phyloP scores from a whole-genome alignment of 2,113 vertebrate genomes.

The Calyptomena viridis region DNA sequence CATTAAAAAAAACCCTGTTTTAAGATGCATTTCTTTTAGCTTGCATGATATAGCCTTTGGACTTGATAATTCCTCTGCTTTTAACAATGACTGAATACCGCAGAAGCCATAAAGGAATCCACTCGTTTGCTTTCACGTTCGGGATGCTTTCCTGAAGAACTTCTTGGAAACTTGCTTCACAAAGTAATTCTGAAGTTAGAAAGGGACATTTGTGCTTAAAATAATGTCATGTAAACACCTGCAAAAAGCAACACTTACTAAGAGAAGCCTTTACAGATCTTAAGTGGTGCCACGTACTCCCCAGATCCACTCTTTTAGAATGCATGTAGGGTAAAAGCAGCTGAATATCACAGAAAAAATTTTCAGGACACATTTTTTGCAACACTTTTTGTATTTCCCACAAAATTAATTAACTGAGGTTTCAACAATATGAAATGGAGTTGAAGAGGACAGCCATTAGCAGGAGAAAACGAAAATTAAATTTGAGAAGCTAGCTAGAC shows the following conservation, averaged over 20 bases:
- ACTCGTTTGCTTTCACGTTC: constrained; percentile 75
- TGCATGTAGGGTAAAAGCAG: neutral
- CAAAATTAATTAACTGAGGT: neutral
- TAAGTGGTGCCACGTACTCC: neutral
- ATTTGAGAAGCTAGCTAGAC: neutral
- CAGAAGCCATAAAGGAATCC: constrained; percentile 93
- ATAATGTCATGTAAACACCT: neutral
- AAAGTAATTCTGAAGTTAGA: constrained; percentile 87
- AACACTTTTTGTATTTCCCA: neutral
- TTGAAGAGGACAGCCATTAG: neutral
- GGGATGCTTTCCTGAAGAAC: constrained; percentile 83
- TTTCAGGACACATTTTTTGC: neutral
- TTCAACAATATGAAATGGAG: neutral
- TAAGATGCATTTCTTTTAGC: constrained; percentile 82
- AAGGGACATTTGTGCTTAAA: constrained; percentile 52
- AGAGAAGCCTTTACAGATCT: neutral
- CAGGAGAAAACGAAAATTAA: neutral
- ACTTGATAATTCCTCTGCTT: constrained; percentile 97
- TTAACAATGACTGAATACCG: constrained; percentile 97
- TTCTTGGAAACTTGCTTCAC: constrained; percentile 88
- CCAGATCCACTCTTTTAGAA: neutral
- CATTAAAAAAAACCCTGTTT: neutral
- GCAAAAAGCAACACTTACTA: constrained; percentile 15
- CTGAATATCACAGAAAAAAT: neutral
- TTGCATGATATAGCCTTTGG: constrained; percentile 95